A percentile compares a stretch with the other conserved stretches of the same genome.
Evolutionary conservation across 2,888 invertebrate species (phyloP).

Genomic region (Eumacrocentrus americanus): DNA sequence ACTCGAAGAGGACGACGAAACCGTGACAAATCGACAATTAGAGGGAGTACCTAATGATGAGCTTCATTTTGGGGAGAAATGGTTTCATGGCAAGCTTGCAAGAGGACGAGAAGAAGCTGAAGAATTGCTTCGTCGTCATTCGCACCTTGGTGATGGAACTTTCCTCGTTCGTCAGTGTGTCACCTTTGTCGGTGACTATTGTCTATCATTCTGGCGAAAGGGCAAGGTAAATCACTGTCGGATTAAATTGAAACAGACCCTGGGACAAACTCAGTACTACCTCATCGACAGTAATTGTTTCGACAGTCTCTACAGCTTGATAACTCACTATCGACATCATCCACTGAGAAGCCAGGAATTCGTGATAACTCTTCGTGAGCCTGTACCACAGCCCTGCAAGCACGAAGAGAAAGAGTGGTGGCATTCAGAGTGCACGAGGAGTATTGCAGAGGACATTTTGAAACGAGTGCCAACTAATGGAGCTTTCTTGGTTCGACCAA

Average conservation of each 20-base stretch:
- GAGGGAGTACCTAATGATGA: conserved; percentile 81
- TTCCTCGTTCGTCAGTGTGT: conserved; percentile 93
- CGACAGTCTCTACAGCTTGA: conserved; percentile 89
- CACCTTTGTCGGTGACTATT: conserved; percentile 95
- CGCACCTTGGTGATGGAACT: conserved; percentile 87
- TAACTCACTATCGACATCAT: conserved; percentile 86
- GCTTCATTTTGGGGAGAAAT: conserved; percentile 88
- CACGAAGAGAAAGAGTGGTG: conserved; percentile 95
- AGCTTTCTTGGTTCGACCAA: conserved; percentile 91
- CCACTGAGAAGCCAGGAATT: conserved; percentile 90
- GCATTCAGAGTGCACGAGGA: conserved; percentile 79
- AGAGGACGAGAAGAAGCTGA: conserved; percentile 78
- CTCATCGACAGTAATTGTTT: conserved; percentile 87
- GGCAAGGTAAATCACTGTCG: conserved; percentile 91
- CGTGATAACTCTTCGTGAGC: conserved; percentile 83
- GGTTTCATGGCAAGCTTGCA: conserved; percentile 89
- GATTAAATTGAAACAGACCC: conserved; percentile 87
- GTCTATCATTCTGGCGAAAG: conserved; percentile 91
- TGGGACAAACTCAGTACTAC: conserved; percentile 88
- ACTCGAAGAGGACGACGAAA: conserved; percentile 64
- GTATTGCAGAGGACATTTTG: conserved; percentile 87
- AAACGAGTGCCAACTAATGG: conserved; percentile 86
- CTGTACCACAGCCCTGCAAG: conserved; percentile 93
- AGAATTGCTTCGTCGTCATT: conserved; percentile 73
- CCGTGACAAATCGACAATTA: conserved; percentile 25